Percentiles rank a stretch among this genome's conserved stretches.
Evolutionary conservation across 2,888 invertebrate genomes (phyloP).

Genomic region (Oscheius onirici): DNA sequence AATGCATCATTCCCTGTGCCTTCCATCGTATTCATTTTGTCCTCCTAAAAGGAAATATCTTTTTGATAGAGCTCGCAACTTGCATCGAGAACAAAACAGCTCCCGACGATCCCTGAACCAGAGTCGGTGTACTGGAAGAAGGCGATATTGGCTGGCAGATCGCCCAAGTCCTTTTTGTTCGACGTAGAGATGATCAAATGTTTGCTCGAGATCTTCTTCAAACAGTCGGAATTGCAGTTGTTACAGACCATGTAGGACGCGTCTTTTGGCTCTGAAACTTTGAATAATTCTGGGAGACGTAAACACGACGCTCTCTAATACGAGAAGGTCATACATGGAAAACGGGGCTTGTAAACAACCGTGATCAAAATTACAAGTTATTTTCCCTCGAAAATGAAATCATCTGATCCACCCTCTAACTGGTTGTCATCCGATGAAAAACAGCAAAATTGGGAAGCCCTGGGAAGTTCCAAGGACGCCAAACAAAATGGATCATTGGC

Average conservation of each 20-base stretch:
- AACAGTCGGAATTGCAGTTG: constrained; percentile 8
- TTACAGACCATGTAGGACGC: constrained; percentile 3
- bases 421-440: too few species aligned
- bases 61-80: neutral
- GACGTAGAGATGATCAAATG: constrained; percentile 15
- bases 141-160: too few species aligned
- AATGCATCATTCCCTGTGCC: constrained; percentile 43
- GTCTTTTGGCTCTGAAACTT: neutral
- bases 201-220: neutral
- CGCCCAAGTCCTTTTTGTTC: neutral
- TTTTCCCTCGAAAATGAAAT: too few species aligned
- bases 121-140: too few species aligned
- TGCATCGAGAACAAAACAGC: neutral
- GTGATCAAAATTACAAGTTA: too few species aligned
- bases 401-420: too few species aligned
- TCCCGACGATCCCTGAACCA: neutral
- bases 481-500: neutral
- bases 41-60: neutral
- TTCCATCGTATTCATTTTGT: neutral
- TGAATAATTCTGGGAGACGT: too few species aligned
- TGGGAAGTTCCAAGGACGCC: too few species aligned
- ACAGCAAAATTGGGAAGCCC: too few species aligned
- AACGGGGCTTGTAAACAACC: too few species aligned
- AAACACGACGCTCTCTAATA: neutral
- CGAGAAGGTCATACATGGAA: neutral